Conservation (phyloP, 2,888 invertebrate species). For the Mesopsocus fuscifrons region DNA sequence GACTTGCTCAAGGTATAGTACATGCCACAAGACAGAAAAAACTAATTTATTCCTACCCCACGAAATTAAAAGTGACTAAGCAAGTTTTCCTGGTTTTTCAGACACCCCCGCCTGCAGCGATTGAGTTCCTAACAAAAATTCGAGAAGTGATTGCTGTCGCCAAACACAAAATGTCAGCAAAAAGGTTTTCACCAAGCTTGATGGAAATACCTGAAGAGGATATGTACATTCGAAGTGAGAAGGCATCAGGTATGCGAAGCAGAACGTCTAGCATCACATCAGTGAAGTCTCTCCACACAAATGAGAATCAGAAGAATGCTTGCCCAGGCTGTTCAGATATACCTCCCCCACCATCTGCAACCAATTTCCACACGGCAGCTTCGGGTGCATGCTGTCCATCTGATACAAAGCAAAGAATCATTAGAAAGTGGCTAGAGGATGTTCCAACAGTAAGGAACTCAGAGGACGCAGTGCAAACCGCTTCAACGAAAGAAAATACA, state of each 20-base stretch:
- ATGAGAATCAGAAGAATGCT: constrained; percentile 25
- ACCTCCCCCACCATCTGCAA: neutral
- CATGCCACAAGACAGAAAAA: too few species aligned
- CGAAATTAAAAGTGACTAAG: too few species aligned
- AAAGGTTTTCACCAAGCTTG: constrained; percentile 59
- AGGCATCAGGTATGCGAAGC: constrained; percentile 15
- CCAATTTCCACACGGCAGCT: constrained; percentile 1
- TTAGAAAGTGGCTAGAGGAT: constrained; percentile 55
- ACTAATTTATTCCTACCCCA: too few species aligned
- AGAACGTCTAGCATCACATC: constrained; percentile 16
- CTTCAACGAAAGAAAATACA: constrained; percentile 9
- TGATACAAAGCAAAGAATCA: constrained; percentile 54
- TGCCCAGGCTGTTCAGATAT: constrained; percentile 42
- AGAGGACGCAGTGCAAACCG: constrained; percentile 13
- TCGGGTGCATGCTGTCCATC: constrained; percentile 19
- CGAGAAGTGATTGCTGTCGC: constrained; percentile 80
- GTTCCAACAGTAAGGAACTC: constrained; percentile 30
- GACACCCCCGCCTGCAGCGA: constrained; percentile 77
- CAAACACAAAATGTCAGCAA: constrained; percentile 69
- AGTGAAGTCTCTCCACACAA: constrained; percentile 18
- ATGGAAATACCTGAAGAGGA: constrained; percentile 70
- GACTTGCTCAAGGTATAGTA: constrained; percentile 65
- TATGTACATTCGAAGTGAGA: constrained; percentile 22
- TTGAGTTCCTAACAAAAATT: constrained; percentile 76
- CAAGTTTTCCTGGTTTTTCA: too few species aligned